Conservation (phyloP, 2,888 invertebrate species). For the Syritta pipiens region DNA sequence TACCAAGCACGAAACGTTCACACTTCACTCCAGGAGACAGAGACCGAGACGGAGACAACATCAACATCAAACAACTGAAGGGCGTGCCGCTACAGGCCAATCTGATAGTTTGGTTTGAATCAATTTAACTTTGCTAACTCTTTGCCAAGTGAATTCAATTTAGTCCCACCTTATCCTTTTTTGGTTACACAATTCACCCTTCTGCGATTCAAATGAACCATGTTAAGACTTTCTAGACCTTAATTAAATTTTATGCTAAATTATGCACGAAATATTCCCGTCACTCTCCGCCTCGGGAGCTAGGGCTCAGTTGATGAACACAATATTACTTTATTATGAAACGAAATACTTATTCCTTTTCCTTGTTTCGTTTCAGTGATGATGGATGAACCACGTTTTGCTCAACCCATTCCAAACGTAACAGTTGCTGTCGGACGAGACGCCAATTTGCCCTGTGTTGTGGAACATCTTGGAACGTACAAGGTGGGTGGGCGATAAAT, state of each 20-base stretch:
- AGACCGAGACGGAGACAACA: too few relatives aligned
- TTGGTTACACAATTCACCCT: constrained; percentile 9
- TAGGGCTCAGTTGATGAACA: constrained; percentile 41
- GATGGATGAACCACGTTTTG: constrained; percentile 92
- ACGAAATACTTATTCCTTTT: constrained; percentile 15
- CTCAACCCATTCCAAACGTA: constrained; percentile 94
- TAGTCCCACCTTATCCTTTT: constrained; percentile 31
- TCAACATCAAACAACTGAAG: constrained; percentile 25
- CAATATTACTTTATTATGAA: constrained; percentile 50
- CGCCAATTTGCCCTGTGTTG: constrained; percentile 93
- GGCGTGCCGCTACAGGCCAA: neutral
- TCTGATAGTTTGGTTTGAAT: constrained; percentile 50
- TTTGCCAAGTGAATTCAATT: constrained; percentile 42
- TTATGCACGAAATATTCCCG: constrained; percentile 49
- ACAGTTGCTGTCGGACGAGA: constrained; percentile 94
- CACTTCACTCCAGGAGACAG: constrained; percentile 7
- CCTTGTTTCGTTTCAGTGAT: constrained; percentile 83
- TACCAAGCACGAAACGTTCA: constrained; percentile 22
- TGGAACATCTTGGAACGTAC: constrained; percentile 92
- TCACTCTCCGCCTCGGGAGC: neutral
- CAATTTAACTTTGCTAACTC: constrained; percentile 45
- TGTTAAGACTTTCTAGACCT: constrained; percentile 35
- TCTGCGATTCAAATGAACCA: constrained; percentile 42
- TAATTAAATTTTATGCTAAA: constrained; percentile 64
- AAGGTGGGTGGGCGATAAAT: constrained; percentile 83